phyloP scores from a whole-genome alignment of 1,140 invertebrate species.

The Helicorthomorpha holstii region DNA sequence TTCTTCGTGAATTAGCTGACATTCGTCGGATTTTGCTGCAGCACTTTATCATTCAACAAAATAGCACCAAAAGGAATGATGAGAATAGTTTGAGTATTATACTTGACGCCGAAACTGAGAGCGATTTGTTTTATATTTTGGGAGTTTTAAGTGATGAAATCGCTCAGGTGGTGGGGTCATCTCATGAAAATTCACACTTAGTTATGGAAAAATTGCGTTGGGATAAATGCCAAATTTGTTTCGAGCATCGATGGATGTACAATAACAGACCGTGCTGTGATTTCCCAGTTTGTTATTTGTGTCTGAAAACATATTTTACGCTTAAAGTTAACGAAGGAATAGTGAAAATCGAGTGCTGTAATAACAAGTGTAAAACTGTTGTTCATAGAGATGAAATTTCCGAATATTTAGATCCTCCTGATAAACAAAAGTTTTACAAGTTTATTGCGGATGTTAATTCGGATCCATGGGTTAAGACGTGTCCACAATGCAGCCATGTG shows the following conservation, averaged over 20 bases:
- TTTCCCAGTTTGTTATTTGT: constrained; percentile 22
- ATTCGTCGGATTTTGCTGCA: constrained; percentile 4
- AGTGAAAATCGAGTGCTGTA: constrained; percentile 24
- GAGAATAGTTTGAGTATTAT: background rate
- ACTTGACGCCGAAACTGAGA: background rate
- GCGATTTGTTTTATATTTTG: constrained; percentile 5
- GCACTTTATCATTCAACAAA: background rate
- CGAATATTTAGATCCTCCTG: constrained; percentile 14
- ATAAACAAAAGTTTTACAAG: constrained; percentile 23
- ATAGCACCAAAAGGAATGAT: background rate
- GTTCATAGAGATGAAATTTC: constrained; percentile 25
- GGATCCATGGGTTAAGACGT: constrained; percentile 25
- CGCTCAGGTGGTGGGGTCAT: no score
- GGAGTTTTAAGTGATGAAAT: background rate
- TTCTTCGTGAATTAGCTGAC: constrained; percentile 6
- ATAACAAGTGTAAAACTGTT: constrained; percentile 17
- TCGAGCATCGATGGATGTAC: constrained; percentile 11
- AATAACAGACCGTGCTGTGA: constrained; percentile 23
- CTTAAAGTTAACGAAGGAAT: constrained; percentile 19
- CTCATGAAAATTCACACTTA: no score
- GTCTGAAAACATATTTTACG: constrained; percentile 20
- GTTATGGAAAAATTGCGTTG: constrained; percentile 10
- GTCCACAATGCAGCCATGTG: constrained; percentile 25
- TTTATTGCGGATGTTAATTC: constrained; percentile 25
- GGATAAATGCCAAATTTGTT: constrained; percentile 15